These are phyloP conservation scores for Vombatus ursinus DNA, from an alignment of 2,113 vertebrate genomes.

Conservation along the genomic window DNA sequence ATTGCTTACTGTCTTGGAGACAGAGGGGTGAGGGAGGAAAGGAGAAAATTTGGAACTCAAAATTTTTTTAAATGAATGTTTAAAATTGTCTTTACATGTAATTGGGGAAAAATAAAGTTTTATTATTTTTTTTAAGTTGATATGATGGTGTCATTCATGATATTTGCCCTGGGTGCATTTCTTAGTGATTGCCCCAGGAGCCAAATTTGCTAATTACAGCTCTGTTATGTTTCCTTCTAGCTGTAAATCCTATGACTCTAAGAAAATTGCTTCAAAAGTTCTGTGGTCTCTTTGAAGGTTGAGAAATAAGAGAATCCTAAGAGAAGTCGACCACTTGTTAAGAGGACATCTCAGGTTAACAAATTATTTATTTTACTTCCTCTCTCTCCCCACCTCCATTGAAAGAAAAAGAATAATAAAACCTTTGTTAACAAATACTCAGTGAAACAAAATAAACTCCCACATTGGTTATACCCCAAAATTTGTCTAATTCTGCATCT, in stretches of 20 bases:
- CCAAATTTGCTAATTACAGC: background rate
- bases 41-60: background rate
- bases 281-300: background rate
- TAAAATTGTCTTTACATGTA: background rate
- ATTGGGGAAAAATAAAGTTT: background rate
- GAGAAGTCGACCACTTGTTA: background rate
- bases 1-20: background rate
- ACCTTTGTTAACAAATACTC: background rate
- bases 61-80: background rate
- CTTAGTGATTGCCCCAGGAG: background rate
- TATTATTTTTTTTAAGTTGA: background rate
- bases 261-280: background rate
- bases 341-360: background rate
- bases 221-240: background rate
- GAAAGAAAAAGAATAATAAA: background rate
- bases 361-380: background rate
- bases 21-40: background rate
- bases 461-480: background rate
- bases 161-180: background rate
- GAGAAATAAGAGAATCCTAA: background rate
- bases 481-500: background rate
- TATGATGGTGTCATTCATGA: background rate
- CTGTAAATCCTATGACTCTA: background rate
- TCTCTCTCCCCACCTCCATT: background rate
- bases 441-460: background rate